Conservation (phyloP, 64 coral and sea anemone genomes). For the Platygyra sinensis region DNA sequence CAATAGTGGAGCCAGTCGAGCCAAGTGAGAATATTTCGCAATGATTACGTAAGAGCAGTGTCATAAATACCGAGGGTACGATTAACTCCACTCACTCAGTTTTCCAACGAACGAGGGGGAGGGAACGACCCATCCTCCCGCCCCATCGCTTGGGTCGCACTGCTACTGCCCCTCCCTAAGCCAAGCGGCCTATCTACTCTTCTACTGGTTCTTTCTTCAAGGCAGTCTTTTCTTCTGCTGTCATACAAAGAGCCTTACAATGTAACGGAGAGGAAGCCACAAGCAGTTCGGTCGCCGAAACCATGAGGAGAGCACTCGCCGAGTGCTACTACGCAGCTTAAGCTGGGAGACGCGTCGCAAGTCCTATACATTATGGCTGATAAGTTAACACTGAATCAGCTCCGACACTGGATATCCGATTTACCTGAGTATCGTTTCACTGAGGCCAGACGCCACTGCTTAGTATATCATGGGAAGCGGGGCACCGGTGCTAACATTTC, state of each 20-base stretch:
- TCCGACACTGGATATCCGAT: constrained; percentile 31
- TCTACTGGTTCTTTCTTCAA: constrained; percentile 34
- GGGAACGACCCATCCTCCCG: too few species aligned
- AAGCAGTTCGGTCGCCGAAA: constrained; percentile 35
- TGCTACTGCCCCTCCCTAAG: too few species aligned
- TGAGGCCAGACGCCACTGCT: constrained; percentile 45
- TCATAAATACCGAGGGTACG: too few species aligned
- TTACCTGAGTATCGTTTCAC: constrained; percentile 36
- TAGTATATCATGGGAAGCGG: constrained; percentile 19
- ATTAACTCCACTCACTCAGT: too few species aligned
- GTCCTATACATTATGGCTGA: constrained; percentile 26
- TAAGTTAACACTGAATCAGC: constrained; percentile 34
- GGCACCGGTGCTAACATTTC: constrained; percentile 18
- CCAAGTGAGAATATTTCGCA: too few species aligned
- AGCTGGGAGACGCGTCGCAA: constrained; percentile 26
- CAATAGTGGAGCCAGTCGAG: too few species aligned
- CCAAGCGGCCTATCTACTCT: constrained; percentile 13
- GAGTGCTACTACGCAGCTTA: constrained; percentile 14
- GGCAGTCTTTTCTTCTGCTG: constrained; percentile 34
- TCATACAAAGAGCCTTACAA: constrained; percentile 45
- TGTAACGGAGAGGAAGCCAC: constrained; percentile 36
- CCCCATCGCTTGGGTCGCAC: too few species aligned
- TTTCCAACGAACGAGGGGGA: too few species aligned
- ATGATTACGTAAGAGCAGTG: too few species aligned
- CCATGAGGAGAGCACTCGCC: constrained; percentile 34